Evolutionary conservation across 1,140 invertebrate species (phyloP).

Genomic region (Brachionus paranguensis): DNA sequence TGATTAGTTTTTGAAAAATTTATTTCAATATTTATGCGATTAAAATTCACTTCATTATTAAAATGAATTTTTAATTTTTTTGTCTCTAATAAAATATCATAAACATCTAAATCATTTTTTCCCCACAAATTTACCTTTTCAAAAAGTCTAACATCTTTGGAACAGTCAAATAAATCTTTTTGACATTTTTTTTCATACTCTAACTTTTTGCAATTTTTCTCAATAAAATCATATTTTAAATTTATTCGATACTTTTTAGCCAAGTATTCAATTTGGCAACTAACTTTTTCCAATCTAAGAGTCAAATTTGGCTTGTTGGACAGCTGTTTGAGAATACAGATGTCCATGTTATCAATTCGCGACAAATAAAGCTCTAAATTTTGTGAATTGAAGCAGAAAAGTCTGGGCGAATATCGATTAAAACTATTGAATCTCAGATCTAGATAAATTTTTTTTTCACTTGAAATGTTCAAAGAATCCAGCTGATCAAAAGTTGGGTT

Average conservation of each 20-base stretch:
- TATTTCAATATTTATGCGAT: neutral
- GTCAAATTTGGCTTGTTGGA: neutral
- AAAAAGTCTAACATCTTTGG: neutral
- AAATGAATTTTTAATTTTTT: neutral
- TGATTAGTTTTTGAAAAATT: neutral
- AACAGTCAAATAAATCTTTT: neutral
- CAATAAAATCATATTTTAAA: neutral
- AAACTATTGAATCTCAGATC: neutral
- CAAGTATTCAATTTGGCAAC: neutral
- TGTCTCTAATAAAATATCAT: neutral
- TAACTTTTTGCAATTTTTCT: neutral
- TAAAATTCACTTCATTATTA: neutral
- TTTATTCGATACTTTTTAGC: neutral
- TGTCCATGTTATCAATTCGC: neutral
- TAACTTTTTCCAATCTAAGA: neutral
- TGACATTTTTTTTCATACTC: neutral
- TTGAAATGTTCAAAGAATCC: neutral
- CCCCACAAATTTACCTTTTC: neutral
- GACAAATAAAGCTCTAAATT: neutral
- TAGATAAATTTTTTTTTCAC: neutral
- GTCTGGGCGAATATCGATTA: neutral
- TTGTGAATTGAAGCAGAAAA: neutral
- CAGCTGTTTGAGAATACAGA: neutral
- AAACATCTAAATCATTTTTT: neutral
- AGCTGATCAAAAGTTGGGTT: neutral